Evolutionary conservation across 2,888 invertebrate species (phyloP).

Genomic region (Elgonia sp.): DNA sequence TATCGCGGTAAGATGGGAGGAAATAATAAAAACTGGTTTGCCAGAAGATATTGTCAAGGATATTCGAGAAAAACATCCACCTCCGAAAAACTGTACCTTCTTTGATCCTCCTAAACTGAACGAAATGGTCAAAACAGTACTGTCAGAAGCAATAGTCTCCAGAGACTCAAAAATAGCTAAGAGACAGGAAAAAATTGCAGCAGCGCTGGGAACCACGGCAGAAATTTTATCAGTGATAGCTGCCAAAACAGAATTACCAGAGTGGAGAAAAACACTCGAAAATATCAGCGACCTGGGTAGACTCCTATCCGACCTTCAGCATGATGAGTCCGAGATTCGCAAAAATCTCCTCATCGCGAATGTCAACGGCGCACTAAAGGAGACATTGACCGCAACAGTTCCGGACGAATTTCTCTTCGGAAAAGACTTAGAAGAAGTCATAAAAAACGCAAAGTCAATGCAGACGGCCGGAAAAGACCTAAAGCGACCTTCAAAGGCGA

Average conservation of each 20-base stretch:
- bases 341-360: conserved; percentile 66
- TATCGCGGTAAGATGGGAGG: background rate
- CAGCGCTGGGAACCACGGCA: conserved; percentile 18
- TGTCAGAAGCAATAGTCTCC: background rate
- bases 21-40: background rate
- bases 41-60: background rate
- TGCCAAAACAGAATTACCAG: background rate
- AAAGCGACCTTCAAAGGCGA: conserved; percentile 6
- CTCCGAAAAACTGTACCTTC: background rate
- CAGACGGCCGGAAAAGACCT: conserved; percentile 44
- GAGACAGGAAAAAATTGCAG: conserved; percentile 56
- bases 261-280: conserved; percentile 39
- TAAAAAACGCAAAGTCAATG: conserved; percentile 60
- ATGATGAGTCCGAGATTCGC: conserved; percentile 67
- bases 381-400: conserved; percentile 46
- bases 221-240: conserved; percentile 17
- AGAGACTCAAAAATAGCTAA: conserved; percentile 58
- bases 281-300: conserved; percentile 59
- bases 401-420: conserved; percentile 63
- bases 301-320: conserved; percentile 68
- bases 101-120: background rate
- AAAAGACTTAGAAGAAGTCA: conserved; percentile 58
- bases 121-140: background rate
- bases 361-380: conserved; percentile 42
- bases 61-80: background rate